These are phyloP conservation scores for Malacosoma neustria DNA, from an alignment of 2,888 invertebrate genomes.

Conservation along the genomic window DNA sequence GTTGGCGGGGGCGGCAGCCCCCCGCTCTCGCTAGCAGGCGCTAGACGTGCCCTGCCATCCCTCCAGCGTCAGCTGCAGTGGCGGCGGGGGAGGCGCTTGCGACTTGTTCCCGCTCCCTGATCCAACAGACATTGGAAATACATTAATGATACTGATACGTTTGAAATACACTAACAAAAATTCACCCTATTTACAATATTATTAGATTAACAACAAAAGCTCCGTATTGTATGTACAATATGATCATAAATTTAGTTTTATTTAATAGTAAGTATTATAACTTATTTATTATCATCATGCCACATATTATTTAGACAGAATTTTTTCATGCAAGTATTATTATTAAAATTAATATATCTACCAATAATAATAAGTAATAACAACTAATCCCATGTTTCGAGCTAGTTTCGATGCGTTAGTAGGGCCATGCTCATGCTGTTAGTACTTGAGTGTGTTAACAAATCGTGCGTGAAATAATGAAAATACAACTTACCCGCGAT, in stretches of 20 bases:
- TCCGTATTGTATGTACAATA: no score
- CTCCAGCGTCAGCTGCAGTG: conserved; percentile 70
- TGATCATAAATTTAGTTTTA: no score
- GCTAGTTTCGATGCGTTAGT: no score
- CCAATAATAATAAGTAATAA: neutral
- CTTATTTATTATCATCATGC: neutral
- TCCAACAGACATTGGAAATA: neutral
- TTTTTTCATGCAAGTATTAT: neutral
- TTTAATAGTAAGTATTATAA: no score
- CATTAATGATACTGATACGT: no score
- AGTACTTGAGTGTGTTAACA: conserved; percentile 1
- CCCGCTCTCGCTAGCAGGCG: conserved; percentile 65
- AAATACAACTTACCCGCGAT: conserved; percentile 38
- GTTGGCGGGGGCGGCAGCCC: conserved; percentile 20
- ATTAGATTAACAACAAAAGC: no score
- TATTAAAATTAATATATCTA: neutral
- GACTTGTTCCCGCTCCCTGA: conserved; percentile 76
- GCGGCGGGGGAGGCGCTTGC: conserved; percentile 78
- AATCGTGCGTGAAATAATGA: conserved; percentile 31
- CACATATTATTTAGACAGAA: neutral
- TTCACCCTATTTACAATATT: no score
- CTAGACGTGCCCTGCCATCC: conserved; percentile 73
- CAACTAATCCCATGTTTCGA: conserved; percentile 1
- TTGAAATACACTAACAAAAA: no score
- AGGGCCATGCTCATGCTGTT: conserved; percentile 12